A percentile compares a stretch with the other conserved stretches of the same genome.
phyloP scores from a whole-genome alignment of 2,888 invertebrate species.

The Esperia sulphurella region DNA sequence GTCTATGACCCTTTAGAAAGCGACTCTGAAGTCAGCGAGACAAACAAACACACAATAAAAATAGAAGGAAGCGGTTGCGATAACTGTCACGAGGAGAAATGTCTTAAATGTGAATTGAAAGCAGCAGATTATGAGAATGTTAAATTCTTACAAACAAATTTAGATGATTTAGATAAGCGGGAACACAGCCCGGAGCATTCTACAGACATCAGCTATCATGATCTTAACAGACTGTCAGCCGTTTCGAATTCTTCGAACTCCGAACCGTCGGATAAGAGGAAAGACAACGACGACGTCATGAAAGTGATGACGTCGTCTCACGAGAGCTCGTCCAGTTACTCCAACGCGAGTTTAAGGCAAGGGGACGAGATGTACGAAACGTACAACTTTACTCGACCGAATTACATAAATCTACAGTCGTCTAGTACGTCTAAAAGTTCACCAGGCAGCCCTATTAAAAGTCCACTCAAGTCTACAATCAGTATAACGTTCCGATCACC shows the following conservation, averaged over 20 bases:
- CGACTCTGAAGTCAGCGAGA: conserved; percentile 62
- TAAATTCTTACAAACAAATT: conserved; percentile 20
- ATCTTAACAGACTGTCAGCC: conserved; percentile 67
- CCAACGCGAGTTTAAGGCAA: conserved; percentile 53
- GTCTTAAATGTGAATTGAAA: conserved; percentile 65
- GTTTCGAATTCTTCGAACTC: conserved; percentile 66
- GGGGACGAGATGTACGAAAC: conserved; percentile 53
- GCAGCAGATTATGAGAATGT: conserved; percentile 55
- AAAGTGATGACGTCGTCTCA: conserved; percentile 70
- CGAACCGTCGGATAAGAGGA: conserved; percentile 40
- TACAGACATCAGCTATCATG: conserved; percentile 70
- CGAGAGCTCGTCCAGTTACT: conserved; percentile 67
- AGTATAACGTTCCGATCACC: conserved; percentile 86
- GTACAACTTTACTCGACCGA: conserved; percentile 61
- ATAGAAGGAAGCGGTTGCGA: conserved; percentile 49
- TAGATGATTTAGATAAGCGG: conserved; percentile 31
- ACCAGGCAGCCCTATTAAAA: conserved; percentile 65
- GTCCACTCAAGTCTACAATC: conserved; percentile 84
- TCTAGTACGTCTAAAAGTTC: conserved; percentile 67
- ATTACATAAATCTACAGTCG: conserved; percentile 68
- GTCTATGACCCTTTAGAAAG: conserved; percentile 65
- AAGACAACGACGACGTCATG: conserved; percentile 35
- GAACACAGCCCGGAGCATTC: conserved; percentile 62
- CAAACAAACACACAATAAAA: conserved; percentile 60
- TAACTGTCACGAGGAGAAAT: conserved; percentile 51